Conservation (phyloP, 2,888 invertebrate species). For the Volucella zonaria region DNA sequence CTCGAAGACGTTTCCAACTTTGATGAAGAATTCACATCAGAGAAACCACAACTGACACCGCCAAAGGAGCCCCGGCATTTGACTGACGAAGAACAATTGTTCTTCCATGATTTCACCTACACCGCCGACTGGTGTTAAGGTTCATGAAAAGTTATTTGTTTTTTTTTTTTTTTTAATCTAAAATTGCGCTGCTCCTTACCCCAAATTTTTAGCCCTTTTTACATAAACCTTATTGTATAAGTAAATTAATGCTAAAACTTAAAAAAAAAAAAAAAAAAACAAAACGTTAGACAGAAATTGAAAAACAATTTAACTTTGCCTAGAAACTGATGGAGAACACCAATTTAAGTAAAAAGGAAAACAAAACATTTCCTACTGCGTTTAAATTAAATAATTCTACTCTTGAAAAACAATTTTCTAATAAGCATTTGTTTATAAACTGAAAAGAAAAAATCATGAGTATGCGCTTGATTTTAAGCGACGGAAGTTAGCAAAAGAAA, state of each 20-base stretch:
- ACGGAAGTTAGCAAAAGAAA: background rate
- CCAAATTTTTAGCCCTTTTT: slow-evolving; percentile 49
- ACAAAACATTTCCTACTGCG: slow-evolving; percentile 6
- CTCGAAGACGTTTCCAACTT: slow-evolving; percentile 99
- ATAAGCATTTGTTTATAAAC: slow-evolving; percentile 59
- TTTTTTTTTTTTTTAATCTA: slow-evolving; percentile 5
- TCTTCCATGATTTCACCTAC: slow-evolving; percentile 98
- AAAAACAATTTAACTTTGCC: slow-evolving; percentile 50
- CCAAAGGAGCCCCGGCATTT: slow-evolving; percentile 97
- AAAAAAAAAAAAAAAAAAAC: slow-evolving; percentile 13
- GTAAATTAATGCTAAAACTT: slow-evolving; percentile 60
- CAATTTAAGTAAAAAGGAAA: slow-evolving; percentile 44
- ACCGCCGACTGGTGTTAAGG: slow-evolving; percentile 98
- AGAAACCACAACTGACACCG: slow-evolving; percentile 97
- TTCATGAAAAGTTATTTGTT: slow-evolving; percentile 30
- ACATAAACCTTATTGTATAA: slow-evolving; percentile 61
- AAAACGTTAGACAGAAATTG: background rate
- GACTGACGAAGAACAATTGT: slow-evolving; percentile 92
- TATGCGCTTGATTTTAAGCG: slow-evolving; percentile 58
- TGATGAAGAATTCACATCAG: slow-evolving; percentile 99
- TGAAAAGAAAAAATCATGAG: slow-evolving; percentile 11
- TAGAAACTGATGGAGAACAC: slow-evolving; percentile 51
- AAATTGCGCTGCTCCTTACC: slow-evolving; percentile 33
- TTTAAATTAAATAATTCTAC: slow-evolving; percentile 37
- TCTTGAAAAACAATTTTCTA: slow-evolving; percentile 31